These are phyloP conservation scores for Caenorhabditis plicata DNA, from an alignment of 2,888 invertebrate species.

Conservation along the genomic window DNA sequence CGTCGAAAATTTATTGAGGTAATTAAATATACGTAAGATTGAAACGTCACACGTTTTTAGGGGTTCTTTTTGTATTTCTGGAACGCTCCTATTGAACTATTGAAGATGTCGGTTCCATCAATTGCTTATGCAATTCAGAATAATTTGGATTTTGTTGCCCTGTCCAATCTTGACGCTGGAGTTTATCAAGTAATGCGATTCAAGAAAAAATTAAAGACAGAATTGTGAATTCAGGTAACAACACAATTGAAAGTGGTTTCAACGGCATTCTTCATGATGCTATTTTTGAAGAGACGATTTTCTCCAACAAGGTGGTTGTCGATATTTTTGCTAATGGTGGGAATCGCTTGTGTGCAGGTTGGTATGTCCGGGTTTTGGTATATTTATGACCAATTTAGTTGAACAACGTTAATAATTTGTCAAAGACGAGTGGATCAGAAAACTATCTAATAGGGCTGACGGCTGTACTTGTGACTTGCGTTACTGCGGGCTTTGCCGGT, in stretches of 20 bases:
- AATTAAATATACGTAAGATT: neutral
- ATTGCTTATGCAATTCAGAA: conserved; percentile 65
- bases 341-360: conserved; percentile 65
- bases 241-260: conserved; percentile 66
- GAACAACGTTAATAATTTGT: neutral
- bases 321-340: conserved; percentile 62
- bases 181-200: conserved; percentile 65
- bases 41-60: conserved; percentile 14
- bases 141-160: conserved; percentile 65
- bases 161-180: conserved; percentile 65
- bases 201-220: no score
- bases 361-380: neutral
- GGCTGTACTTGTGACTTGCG: conserved; percentile 64
- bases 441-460: conserved; percentile 61
- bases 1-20: conserved; percentile 25
- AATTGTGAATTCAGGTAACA: conserved; percentile 63
- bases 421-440: conserved; percentile 32
- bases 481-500: conserved; percentile 67
- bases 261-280: conserved; percentile 66
- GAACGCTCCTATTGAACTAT: conserved; percentile 60
- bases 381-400: neutral
- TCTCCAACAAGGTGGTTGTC: conserved; percentile 63
- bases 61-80: conserved; percentile 52
- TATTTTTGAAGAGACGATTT: conserved; percentile 63
- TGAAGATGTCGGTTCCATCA: conserved; percentile 66